Base-by-base conservation (phyloP, 2,888 invertebrate genomes). In the Psylliodes chrysocephalus region DNA sequence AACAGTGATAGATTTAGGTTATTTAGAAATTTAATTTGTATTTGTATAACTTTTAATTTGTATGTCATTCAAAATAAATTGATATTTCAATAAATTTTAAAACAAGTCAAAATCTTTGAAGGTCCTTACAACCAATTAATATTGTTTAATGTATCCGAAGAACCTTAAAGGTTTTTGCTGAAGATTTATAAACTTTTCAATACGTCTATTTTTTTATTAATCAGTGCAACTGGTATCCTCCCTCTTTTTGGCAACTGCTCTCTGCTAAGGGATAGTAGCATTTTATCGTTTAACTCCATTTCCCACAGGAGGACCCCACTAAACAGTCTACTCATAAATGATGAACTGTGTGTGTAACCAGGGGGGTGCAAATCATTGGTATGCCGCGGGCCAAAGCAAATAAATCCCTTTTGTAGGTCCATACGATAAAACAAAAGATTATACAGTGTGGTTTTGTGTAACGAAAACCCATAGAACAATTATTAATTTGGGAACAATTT, bases 201-300 rank as follows among this genome's bases (percentile, higher is more conserved):
- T 25, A 5, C 7, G 4, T 25, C 25, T 25, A 25, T 5, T 25
- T 25, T 7, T 4, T 25, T 7, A 25, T 4, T 25, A 7, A 33
- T 33, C 2, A 33, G 35, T 35, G 35, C 35, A 35, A 35, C 1
- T 35, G n/a, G 14, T 6, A 14, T 14, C 3, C 2, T 35, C 35
- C 35, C 8, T 2, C 33, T 7, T 10, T 35, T 12, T 35, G 35
- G 12, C 35, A 35, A 35, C 35, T 5, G 12, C 35, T 35, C 12
- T 12, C 49, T 59, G 49, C 15, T 49, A 17, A n/a, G 47, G 18
- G 18, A 30, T 51, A 66, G 66, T 63, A 71, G 76, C 74, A 73
- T 77, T 78, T 77, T 77, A 77, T 76, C 78, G 76, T 76, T 77
- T 75, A 79, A 71, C 74, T 74, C 74, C 74, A 72, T 73, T 75